Evolutionary conservation across 2,797 vertebrate genomes (phyloP), one percentile per base, ranked within the genome.

Genomic region (Nannoperca obscura): DNA sequence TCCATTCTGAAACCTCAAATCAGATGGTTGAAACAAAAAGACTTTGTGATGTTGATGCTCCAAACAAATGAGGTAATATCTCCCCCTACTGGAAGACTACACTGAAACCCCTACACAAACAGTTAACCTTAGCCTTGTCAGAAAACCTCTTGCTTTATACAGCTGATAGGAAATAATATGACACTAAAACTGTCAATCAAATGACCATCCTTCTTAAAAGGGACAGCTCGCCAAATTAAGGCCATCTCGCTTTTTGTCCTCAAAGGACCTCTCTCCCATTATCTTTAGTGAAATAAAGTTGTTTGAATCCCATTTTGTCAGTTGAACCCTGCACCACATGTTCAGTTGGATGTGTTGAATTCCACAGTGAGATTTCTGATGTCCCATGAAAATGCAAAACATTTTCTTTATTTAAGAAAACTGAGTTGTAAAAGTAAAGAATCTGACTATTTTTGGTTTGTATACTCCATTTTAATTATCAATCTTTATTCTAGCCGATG

Each of bases 401-500:
- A 64, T 73, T 27, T 27, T 81, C 66, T 91, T 90, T 91, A 87
- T 85, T 85, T 81, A 78, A 82, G 42, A 78, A 77, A 85, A 78
- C 9, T 24, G 36, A 76, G 61, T 85, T 82, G 77, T 66, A 83
- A 72, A 64, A 75, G 44, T 40, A 69, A 87, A 89, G 55, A 80
- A 78, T 76, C 49, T 47, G 64, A 91, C 70, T 89, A 85, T 90
- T 91, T 92, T 92, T 88, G 72, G 79, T 91, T 91, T 91, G 73
- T 92, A 89, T 91, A 90, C 83, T 86, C 91, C 83, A 79, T 89
- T 74, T 89, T 82, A 89, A 81, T 82, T 85, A 83, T 82, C 81
- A 71, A 71, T 88, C 80, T 86, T 92, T 86, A 80, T 88, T 82
- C 72, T 50, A 75, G 87, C 84, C 86, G 69, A 52, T 8, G 74